Evolutionary conservation across 2,113 vertebrate genomes (phyloP), one percentile per base, ranked within the genome.

Genomic region (Motacilla tschutschensis): DNA sequence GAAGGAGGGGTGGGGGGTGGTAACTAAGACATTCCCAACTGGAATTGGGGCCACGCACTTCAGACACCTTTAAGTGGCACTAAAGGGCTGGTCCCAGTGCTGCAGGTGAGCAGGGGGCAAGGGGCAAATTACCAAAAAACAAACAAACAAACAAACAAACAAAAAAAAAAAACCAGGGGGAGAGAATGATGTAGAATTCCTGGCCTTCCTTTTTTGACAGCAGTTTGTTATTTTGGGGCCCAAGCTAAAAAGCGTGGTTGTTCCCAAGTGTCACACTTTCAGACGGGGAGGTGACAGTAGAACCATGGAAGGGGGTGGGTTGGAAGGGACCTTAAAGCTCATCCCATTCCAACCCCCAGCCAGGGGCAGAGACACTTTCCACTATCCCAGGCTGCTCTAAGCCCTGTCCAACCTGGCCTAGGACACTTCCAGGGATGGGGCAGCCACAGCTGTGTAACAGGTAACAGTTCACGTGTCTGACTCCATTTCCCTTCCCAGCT

Each of bases 401-500:
- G 18, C 25, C 25, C 12, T 9, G 1, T 44, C 51, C 41, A 29
- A 0, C 10, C 40, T 28, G 40, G 31, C 40, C 38, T 28, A 4
- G 67, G 51, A 12, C 40, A 44, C 18, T 44, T 28, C 24, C 33
- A 47, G 75, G 50, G 33, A 10, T 40, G 35, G 9, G 22, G 35
- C 22, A 47, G 50, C 28, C 22, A 17, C 22, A 38, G 17, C 41
- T 40, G 33, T 28, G 7, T 25, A 13, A 22, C 24, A 64, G 40
- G n/a, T 31, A 15, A 6, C 22, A 74, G 22, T 7, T 17, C 6
- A 10, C 11, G 13, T 10, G 0, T 43, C 17, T 58, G 25, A 6
- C 14, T 33, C 19, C 25, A 38, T 67, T 38, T 50, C 15, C 0
- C 17, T 51, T 31, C 76, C 22, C 93, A 99, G 99, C 58, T 99